Base-by-base conservation (phyloP, 2,797 vertebrate genomes). In the Malacoraja senta region DNA sequence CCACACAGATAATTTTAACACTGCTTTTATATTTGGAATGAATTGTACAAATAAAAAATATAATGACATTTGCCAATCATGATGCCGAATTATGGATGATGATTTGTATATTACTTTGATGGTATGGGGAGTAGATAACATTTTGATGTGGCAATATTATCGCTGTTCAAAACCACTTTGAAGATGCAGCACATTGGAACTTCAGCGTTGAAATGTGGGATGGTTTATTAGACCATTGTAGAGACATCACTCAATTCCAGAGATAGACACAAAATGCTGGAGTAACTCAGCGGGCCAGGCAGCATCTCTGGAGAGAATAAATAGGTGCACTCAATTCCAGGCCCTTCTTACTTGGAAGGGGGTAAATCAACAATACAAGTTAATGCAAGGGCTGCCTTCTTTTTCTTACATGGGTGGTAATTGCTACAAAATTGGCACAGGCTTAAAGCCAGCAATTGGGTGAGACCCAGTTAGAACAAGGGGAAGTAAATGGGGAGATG, bases 401-500 rank as follows among this genome's bases (percentile, higher is more conserved):
- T 13, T 76, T 26, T 76, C 10, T 10, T 44, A 24, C 35, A 15
- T 7, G 35, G 53, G 38, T 71, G n/a, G 44, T 35, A 13, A 53
- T 71, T 38, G 88, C 8, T 8, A 8, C 4, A 29, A 53, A 90
- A 12, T 29, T 35, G 58, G 38, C 58, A 84, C 61, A 1, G n/a
- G 84, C 7, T 74, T 53, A 26, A 74, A 68, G 44, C 19, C n/a
- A 17, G 26, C 44, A 58, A 6, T 63, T 76, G 58, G 26, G 24
- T n/a, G 13, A 58, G 76, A 93, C 9, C 38, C 32, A 72, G 2
- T 38, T 38, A 21, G 32, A 72, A 76, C 15, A 17, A 35, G 8
- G 15, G 90, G 53, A 91, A 81, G 88, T 93, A 65, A 88, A 91
- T 83, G 77, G 81, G 94, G 93, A 93, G 84, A 0, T 93, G 63